These are phyloP conservation scores for Solenopsis fugax DNA, from an alignment of 1,140 invertebrate species.

Conservation along the genomic window DNA sequence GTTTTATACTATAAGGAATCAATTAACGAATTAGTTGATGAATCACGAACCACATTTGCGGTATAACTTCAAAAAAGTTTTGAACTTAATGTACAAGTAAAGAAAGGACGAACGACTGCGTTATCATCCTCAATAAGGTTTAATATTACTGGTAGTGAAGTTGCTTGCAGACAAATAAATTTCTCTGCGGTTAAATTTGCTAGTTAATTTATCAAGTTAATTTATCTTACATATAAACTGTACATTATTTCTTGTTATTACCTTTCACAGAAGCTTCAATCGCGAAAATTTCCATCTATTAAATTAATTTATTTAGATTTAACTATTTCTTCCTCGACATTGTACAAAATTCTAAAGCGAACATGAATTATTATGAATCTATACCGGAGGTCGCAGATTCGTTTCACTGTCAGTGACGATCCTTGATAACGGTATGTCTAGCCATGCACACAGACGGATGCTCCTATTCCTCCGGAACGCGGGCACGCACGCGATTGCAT, in stretches of 20 bases:
- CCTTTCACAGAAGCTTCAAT: neutral
- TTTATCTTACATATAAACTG: neutral
- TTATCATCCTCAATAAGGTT: neutral
- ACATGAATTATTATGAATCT: neutral
- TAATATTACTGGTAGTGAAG: neutral
- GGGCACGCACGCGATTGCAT: slow-evolving; percentile 41
- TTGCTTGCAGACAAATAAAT: slow-evolving; percentile 5
- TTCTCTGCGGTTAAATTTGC: neutral
- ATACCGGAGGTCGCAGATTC: neutral
- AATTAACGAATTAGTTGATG: neutral
- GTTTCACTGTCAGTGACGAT: slow-evolving; percentile 18
- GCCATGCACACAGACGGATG: neutral
- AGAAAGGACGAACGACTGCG: neutral
- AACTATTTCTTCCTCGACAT: neutral
- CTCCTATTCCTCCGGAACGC: neutral
- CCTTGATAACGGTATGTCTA: neutral
- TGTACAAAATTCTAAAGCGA: neutral
- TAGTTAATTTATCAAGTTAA: neutral
- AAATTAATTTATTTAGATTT: neutral
- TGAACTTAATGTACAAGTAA: neutral
- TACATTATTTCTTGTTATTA: neutral
- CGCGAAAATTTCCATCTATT: neutral
- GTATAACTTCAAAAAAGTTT: neutral
- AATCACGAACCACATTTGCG: neutral
- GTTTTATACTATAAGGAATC: neutral